Conservation (phyloP, 2,888 invertebrate genomes). For the Myopa tessellatipennis region DNA sequence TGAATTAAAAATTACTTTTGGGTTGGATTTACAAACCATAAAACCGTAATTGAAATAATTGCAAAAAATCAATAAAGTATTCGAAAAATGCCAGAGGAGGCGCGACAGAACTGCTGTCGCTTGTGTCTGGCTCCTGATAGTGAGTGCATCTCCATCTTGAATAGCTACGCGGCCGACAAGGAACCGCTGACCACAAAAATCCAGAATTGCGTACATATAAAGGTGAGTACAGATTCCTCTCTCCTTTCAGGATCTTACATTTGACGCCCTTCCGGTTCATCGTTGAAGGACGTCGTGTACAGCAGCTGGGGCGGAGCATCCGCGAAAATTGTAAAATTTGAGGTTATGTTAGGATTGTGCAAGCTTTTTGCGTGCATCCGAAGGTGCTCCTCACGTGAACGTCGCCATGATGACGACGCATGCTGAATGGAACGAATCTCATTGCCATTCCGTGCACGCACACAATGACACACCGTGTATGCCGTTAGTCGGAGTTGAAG, state of each 20-base stretch:
- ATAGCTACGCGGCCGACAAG: constrained; percentile 68
- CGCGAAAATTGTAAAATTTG: constrained; percentile 22
- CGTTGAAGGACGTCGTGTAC: constrained; percentile 44
- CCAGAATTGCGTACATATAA: constrained; percentile 67
- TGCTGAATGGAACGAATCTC: constrained; percentile 9
- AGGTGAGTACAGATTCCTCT: constrained; percentile 56
- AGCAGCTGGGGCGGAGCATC: constrained; percentile 39
- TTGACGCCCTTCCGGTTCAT: neutral
- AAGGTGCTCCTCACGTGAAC: constrained; percentile 32
- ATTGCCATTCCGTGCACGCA: constrained; percentile 16
- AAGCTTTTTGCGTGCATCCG: constrained; percentile 42
- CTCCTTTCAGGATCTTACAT: constrained; percentile 1
- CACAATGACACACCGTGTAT: constrained; percentile 1
- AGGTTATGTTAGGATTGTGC: constrained; percentile 51
- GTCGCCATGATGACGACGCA: constrained; percentile 26
- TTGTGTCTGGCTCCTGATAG: constrained; percentile 67
- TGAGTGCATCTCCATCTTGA: constrained; percentile 68
- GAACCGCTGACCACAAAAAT: constrained; percentile 68
- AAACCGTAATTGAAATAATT: neutral
- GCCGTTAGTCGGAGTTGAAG: constrained; percentile 5
- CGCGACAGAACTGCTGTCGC: constrained; percentile 67
- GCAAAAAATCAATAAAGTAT: constrained; percentile 13
- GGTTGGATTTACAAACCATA: constrained; percentile 36
- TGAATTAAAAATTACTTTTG: constrained; percentile 28
- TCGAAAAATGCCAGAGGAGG: constrained; percentile 55